phyloP scores from a whole-genome alignment of 2,797 vertebrate genomes.

The Hydrophis major region DNA sequence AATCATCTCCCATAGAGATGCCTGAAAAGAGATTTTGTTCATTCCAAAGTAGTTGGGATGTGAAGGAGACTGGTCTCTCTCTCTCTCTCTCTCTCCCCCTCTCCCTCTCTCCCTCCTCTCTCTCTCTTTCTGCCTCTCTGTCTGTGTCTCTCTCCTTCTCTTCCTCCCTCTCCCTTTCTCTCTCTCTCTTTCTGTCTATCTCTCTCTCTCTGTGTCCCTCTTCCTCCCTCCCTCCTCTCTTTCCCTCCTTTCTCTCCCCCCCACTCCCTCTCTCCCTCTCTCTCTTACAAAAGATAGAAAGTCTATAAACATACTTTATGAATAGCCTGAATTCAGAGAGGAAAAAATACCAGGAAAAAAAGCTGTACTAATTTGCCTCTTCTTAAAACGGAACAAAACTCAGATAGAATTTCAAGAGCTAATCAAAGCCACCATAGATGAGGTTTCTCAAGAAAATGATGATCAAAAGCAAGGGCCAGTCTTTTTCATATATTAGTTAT shows the following conservation, averaged over 20 bases:
- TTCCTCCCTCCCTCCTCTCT: too few species aligned
- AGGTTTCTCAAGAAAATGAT: not conserved
- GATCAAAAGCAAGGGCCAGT: not conserved
- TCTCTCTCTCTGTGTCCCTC: too few species aligned
- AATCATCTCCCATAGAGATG: not conserved
- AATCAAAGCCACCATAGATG: not conserved
- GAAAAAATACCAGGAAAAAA: not conserved
- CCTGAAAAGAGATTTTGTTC: not conserved
- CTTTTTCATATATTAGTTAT: not conserved
- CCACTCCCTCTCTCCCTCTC: fast-evolving
- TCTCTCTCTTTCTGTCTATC: too few species aligned
- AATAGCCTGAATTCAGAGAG: not conserved
- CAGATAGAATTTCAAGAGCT: not conserved
- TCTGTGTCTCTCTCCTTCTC: fast-evolving
- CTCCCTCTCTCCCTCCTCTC: too few species aligned
- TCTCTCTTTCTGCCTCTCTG: too few species aligned
- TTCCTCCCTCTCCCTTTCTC: too few species aligned
- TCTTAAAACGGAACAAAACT: not conserved
- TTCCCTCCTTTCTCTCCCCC: too few species aligned
- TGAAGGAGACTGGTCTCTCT: not conserved
- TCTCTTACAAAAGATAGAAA: not conserved
- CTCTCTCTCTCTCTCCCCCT: fast-evolving
- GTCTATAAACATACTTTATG: not conserved
- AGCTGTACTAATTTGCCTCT: not conserved
- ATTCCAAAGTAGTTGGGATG: not conserved